Conservation (phyloP, 2,888 invertebrate genomes). For the Drosophila demipolita region DNA sequence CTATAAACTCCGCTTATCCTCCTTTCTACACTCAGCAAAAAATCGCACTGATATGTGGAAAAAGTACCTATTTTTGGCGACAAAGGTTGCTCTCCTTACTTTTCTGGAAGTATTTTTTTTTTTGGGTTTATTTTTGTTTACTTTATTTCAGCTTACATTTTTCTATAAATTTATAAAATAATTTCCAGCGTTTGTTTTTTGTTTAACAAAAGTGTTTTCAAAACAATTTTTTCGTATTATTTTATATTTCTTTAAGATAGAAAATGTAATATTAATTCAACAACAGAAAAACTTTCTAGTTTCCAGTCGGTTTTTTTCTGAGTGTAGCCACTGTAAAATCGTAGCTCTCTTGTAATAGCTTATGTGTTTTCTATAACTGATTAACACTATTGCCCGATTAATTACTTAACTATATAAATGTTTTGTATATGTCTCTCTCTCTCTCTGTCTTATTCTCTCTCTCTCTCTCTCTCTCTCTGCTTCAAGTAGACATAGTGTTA, state of each 20-base stretch:
- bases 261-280: not conserved
- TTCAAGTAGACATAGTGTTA: not conserved
- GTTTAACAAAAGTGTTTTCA: not conserved
- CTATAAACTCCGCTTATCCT: not conserved
- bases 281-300: not conserved
- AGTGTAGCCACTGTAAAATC: not conserved
- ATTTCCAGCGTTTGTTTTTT: too few relatives aligned
- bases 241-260: not conserved
- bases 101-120: not conserved
- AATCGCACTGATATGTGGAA: not conserved
- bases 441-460: too few relatives aligned
- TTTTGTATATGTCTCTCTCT: not conserved
- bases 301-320: not conserved
- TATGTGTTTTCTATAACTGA: not conserved
- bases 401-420: not conserved
- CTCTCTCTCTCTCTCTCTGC: not conserved
- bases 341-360: not conserved
- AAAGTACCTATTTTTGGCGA: not conserved
- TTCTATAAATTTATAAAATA: not conserved
- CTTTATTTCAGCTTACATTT: not conserved
- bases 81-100: not conserved
- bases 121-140: not conserved
- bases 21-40: not conserved
- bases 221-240: too few relatives aligned
- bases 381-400: not conserved